Base-by-base conservation (phyloP, 64 coral and sea anemone genomes). In the Anthopleura sola region DNA sequence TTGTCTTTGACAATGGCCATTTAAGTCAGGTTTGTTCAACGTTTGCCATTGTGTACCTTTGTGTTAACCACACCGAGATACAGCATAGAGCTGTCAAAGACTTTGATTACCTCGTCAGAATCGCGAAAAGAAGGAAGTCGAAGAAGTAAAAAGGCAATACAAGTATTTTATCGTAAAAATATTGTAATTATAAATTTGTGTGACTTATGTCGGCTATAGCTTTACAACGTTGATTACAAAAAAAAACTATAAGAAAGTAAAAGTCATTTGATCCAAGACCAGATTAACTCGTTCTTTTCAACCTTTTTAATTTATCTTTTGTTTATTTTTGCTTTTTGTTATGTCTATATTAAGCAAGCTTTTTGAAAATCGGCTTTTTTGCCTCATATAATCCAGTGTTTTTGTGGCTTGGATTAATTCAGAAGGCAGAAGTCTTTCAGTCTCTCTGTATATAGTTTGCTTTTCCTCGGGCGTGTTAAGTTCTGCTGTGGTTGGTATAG, bases 271-370 rank as follows among this genome's bases (percentile, higher is more conserved):
- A 71, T 71, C 29, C 29, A 71, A 71, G 29, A 13, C 66, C 66
- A 71, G 66, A 71, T 34, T 12, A 32, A 71, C 66, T 34, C 66
- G 66, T 71, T 34, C 66, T 71, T 71, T 62, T 71, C 20, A 71
- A 16, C 66, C 66, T 31, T 71, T n/a, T 71, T 71, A 71, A 71
- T 71, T 33, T 71, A 71, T 32, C 66, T 71, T 71, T 71, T 71
- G 66, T 71, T 71, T 71, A 32, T 71, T 71, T 71, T 71, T 71
- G 24, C 26, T 71, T 71, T 71, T 71, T 71, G 66, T 71, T 71
- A 71, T 71, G 66, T 71, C 66, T 71, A 71, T 71, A 31, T 71
- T 71, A 71, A 71, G 66, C 66, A 71, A 71, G 66, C 66, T 29
- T 71, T 71, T 71, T 34, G 66, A 15, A 71, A 71, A 71, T 71